Conservation (phyloP, 2,113 vertebrate species). For the Trematomus loennbergii region DNA sequence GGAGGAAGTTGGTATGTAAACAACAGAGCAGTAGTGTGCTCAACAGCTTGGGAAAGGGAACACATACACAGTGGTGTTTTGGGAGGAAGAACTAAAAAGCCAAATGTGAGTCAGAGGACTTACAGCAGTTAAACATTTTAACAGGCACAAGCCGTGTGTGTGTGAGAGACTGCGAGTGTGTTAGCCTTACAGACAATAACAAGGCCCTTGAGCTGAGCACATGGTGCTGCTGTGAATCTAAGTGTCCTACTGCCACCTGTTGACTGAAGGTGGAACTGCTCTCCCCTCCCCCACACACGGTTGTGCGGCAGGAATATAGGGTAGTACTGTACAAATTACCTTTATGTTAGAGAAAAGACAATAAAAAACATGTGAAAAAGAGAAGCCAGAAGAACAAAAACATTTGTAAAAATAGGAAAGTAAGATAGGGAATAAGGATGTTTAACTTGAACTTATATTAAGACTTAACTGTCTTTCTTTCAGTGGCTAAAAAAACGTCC, state of each 20-base stretch:
- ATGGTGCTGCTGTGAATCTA: slow-evolving; percentile 49
- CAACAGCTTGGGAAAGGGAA: slow-evolving; percentile 45
- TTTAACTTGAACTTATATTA: not conserved
- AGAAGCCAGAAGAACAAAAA: not conserved
- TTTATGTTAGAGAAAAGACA: slow-evolving; percentile 16
- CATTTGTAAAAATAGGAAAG: slow-evolving; percentile 23
- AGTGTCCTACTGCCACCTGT: slow-evolving; percentile 80
- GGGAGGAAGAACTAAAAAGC: slow-evolving; percentile 63
- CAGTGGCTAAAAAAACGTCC: not conserved
- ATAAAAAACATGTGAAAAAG: not conserved
- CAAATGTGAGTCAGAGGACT: slow-evolving; percentile 76
- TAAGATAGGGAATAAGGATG: not conserved
- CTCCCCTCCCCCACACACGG: slow-evolving; percentile 64
- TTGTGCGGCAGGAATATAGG: slow-evolving; percentile 34
- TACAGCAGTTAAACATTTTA: slow-evolving; percentile 74
- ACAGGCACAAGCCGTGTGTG: slow-evolving; percentile 58
- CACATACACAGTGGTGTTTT: slow-evolving; percentile 42
- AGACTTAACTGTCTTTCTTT: not conserved
- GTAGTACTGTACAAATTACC: not conserved
- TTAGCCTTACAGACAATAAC: slow-evolving; percentile 62
- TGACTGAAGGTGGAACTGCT: slow-evolving; percentile 48
- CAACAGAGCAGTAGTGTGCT: slow-evolving; percentile 36
- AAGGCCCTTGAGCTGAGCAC: slow-evolving; percentile 57
- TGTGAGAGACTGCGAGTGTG: slow-evolving; percentile 32
- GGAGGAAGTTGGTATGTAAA: slow-evolving; percentile 57